phyloP scores from a whole-genome alignment of 2,113 vertebrate species.

The Sialia sialis region DNA sequence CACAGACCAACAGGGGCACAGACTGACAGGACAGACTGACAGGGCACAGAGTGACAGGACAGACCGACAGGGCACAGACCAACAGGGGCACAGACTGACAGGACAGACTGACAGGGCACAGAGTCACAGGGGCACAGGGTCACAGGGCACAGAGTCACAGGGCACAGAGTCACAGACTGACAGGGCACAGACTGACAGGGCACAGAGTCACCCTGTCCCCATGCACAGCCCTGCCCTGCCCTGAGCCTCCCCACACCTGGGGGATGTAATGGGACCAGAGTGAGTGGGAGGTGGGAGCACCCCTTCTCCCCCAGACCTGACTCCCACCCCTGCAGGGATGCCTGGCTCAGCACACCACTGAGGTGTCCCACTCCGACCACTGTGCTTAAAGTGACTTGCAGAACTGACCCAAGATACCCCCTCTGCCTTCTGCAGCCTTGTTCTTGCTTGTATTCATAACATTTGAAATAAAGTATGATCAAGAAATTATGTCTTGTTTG shows the following conservation, averaged over 20 bases:
- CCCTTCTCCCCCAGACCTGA: background rate
- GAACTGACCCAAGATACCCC: background rate
- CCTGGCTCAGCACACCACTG: rapidly evolving
- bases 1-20: no score
- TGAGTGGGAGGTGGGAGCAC: rapidly evolving
- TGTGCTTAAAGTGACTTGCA: background rate
- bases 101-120: no score
- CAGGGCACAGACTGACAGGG: rapidly evolving
- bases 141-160: background rate
- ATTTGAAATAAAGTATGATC: background rate
- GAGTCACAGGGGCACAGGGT: background rate
- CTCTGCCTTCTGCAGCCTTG: background rate
- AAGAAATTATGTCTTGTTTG: background rate
- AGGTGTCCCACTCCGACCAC: background rate
- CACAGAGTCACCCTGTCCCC: no score
- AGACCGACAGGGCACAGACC: no score
- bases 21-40: no score
- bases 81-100: no score
- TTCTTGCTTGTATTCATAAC: background rate
- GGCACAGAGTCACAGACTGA: background rate
- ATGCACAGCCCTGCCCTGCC: background rate
- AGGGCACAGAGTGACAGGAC: no score
- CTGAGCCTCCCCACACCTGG: background rate
- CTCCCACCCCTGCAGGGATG: rapidly evolving
- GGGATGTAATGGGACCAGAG: rapidly evolving